Percentiles rank a stretch among this genome's conserved stretches.
These are phyloP conservation scores for Hyphantria cunea DNA, from an alignment of 1,140 invertebrate genomes.

Conservation along the genomic window DNA sequence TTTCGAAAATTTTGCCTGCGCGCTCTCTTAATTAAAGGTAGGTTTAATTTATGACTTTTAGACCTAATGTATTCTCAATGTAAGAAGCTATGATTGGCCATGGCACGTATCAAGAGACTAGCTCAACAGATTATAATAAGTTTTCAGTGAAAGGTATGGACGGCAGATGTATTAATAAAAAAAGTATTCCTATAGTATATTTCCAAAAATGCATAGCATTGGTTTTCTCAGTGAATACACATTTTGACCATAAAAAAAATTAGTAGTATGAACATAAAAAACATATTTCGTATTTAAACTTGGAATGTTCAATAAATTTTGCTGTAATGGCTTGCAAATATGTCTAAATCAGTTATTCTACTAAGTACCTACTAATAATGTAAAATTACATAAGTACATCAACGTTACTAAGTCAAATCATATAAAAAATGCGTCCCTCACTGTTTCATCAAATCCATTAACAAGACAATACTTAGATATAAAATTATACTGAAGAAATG, in stretches of 20 bases:
- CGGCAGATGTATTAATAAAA: constrained; percentile 21
- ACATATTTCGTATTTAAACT: too few species aligned
- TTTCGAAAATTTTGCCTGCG: too few species aligned
- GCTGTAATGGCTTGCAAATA: constrained; percentile 22
- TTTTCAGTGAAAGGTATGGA: constrained; percentile 25
- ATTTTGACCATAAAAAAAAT: too few species aligned
- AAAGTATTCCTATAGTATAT: constrained; percentile 6
- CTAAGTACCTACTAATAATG: constrained; percentile 27
- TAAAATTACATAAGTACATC: constrained; percentile 27
- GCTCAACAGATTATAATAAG: constrained; percentile 10
- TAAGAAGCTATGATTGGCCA: not conserved
- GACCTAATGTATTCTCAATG: too few species aligned
- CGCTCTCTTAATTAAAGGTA: too few species aligned
- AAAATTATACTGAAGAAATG: constrained; percentile 53
- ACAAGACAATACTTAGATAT: constrained; percentile 15
- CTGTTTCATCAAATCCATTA: constrained; percentile 13
- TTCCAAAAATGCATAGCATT: constrained; percentile 12
- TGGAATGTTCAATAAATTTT: constrained; percentile 29
- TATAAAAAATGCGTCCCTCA: constrained; percentile 15
- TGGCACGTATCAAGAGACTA: constrained; percentile 18
- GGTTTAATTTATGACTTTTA: too few species aligned
- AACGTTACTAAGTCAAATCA: constrained; percentile 10
- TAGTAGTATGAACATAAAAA: constrained; percentile 10
- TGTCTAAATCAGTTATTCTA: constrained; percentile 12
- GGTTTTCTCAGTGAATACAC: constrained; percentile 12